Evolutionary conservation across 2,797 vertebrate genomes (phyloP), one percentile per base, ranked within the genome.

Genomic region (Prunella strophiata): DNA sequence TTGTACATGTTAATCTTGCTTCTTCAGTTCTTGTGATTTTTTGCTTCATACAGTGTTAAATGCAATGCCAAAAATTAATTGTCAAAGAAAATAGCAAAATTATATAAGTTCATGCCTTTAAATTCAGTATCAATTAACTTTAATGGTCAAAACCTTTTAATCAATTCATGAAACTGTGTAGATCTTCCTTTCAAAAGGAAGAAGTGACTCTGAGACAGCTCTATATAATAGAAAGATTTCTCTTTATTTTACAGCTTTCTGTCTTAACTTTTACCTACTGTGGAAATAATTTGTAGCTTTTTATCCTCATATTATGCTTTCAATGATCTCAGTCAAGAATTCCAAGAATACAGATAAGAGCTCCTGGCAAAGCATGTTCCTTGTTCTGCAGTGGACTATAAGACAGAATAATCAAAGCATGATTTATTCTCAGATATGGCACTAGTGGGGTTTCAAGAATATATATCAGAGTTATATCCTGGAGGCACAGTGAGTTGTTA

Each of bases 61-160:
- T 77, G 79, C 19, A 79, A 80, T 82, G 89, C 77, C 92, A 96
- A 95, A 95, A 96, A 91, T 89, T 96, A 94, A 96, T 97, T 95
- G 93, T 94, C 94, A 93, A 96, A 96, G 89, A 95, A 97, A 97
- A 96, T 83, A 83, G 82, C 76, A 96, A 92, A 95, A 95, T 97
- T 50, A 97, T 97, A 96, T 85, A 97, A 96, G 89, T 77, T 82
- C 63, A 75, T 94, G 94, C 55, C 70, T 97, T 94, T 95, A 96
- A 97, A 97, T 97, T 97, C 94, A 95, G 63, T 95, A 96, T 97
- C 96, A 98, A 97, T 97, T 97, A 97, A 96, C 78, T 97, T 97
- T 96, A 97, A 97, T 93, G 89, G 96, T 97, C 96, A 98, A 96
- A 97, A 96, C 87, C 92, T 89, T 96, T 97, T 93, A 55, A 96